These are phyloP conservation scores for Apogon hyalosoma DNA, from an alignment of 2,797 vertebrate genomes.

Conservation along the genomic window DNA sequence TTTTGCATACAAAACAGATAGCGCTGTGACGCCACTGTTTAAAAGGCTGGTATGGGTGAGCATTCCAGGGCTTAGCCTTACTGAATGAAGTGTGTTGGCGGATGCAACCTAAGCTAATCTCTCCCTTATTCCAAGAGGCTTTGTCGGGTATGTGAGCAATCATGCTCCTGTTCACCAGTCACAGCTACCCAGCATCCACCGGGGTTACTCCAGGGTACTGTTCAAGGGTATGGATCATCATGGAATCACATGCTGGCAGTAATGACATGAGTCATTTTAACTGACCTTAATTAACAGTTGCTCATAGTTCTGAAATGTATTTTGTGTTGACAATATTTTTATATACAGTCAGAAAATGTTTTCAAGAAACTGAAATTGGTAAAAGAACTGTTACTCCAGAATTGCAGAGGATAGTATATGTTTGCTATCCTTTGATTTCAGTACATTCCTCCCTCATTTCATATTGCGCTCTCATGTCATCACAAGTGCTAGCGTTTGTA, in stretches of 20 bases:
- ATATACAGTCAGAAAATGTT: slow-evolving; percentile 9
- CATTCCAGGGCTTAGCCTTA: slow-evolving; percentile 75
- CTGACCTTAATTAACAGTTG: slow-evolving; percentile 2
- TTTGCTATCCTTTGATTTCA: slow-evolving; percentile 58
- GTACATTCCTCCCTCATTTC: slow-evolving; percentile 68
- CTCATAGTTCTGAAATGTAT: not conserved
- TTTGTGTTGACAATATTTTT: slow-evolving; percentile 14
- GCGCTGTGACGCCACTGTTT: slow-evolving; percentile 47
- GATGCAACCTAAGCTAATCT: slow-evolving; percentile 71
- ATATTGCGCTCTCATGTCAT: slow-evolving; percentile 61
- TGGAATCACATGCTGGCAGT: slow-evolving; percentile 15
- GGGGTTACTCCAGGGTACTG: slow-evolving; percentile 53
- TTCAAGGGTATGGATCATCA: slow-evolving; percentile 55
- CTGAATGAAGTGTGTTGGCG: slow-evolving; percentile 72
- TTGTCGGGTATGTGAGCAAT: slow-evolving; percentile 78
- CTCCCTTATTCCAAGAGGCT: slow-evolving; percentile 76
- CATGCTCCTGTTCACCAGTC: slow-evolving; percentile 66
- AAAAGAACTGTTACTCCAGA: slow-evolving; percentile 57
- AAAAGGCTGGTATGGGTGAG: slow-evolving; percentile 52
- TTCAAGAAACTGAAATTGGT: slow-evolving; percentile 33
- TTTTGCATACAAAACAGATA: slow-evolving; percentile 40
- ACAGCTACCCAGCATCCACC: slow-evolving; percentile 51
- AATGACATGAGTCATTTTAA: slow-evolving; percentile 16
- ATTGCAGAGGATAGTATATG: slow-evolving; percentile 50
- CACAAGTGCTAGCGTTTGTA: slow-evolving; percentile 78